Evolutionary conservation across 2,888 invertebrate genomes (phyloP), one percentile per base, ranked within the genome.

Genomic region (Alsophila aescularia): DNA sequence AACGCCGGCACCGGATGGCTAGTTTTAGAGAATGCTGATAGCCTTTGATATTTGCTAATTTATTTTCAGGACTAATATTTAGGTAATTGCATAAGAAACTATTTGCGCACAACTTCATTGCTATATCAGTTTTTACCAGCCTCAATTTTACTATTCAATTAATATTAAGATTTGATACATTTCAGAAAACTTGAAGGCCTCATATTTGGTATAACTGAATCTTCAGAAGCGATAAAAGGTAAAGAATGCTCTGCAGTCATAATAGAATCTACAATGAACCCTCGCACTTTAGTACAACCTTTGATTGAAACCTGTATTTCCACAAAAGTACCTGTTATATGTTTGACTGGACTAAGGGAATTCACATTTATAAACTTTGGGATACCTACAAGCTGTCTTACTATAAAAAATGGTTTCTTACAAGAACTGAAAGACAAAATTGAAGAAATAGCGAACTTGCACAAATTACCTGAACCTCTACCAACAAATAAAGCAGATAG

Each of bases 311-410:
- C 79, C 50, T 90, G 92, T 50, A 60, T 58, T 13, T 54, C 67
- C 5, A 70, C 66, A 6, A 63, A 75, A 36, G 63, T 90, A 47
- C 88, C 92, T 14, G 60, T 84, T 13, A 48, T 92, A 7, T 90
- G 92, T 64, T 60, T 92, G n/a, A 69, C 71, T 43, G 76, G 78
- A 36, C 70, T 93, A 3, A 85, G 79, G 55, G 72, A 72, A 59
- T 53, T 73, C 0, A 72, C 77, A 53, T 55, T 67, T 34, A 52
- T 27, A 0, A 68, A 79, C 59, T 90, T 91, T 77, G 91, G 92
- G 0, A 81, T 93, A 55, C 69, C 83, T 49, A 87, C 91, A 21
- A 83, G 83, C 67, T 88, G 88, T 52, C 66, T 92, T 45, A 90
- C 89, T 31, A 57, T 92, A 14, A 81, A 79, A 73, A 66, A 62